Conservation (phyloP, 2,113 vertebrate genomes). For the Argyrosomus japonicus region DNA sequence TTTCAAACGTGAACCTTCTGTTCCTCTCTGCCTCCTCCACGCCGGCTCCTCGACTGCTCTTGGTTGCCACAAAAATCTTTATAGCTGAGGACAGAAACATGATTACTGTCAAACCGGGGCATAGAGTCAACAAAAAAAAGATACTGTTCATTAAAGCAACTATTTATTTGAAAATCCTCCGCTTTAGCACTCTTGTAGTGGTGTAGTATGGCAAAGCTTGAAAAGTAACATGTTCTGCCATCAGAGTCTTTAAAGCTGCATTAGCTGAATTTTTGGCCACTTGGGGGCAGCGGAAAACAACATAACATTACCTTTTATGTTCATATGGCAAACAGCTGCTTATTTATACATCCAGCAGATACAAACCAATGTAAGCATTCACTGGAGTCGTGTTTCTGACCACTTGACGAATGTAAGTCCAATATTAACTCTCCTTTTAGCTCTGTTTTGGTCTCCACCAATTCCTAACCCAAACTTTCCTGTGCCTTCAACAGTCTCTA, state of each 20-base stretch:
- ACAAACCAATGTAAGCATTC: neutral
- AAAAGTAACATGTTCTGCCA: neutral
- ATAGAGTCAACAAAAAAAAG: neutral
- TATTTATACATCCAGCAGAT: neutral
- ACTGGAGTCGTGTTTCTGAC: neutral
- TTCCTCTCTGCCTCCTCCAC: conserved; percentile 98
- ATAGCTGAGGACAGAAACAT: conserved; percentile 86
- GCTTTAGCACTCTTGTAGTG: too few species aligned
- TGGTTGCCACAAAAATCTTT: conserved; percentile 98
- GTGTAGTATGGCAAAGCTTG: neutral
- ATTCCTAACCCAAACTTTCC: too few species aligned
- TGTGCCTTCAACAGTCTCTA: too few species aligned
- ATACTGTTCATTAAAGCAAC: neutral
- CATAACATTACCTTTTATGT: too few species aligned
- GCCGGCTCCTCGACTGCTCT: conserved; percentile 91
- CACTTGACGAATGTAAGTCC: too few species aligned
- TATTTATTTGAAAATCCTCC: neutral
- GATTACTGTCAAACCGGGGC: neutral
- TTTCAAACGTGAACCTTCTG: conserved; percentile 94
- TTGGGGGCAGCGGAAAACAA: too few species aligned
- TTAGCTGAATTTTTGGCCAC: neutral
- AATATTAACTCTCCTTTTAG: too few species aligned
- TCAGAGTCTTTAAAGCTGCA: neutral
- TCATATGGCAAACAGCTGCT: neutral
- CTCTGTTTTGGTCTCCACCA: neutral